Conservation (phyloP, 2,888 invertebrate genomes). For the Andrena bucephala region DNA sequence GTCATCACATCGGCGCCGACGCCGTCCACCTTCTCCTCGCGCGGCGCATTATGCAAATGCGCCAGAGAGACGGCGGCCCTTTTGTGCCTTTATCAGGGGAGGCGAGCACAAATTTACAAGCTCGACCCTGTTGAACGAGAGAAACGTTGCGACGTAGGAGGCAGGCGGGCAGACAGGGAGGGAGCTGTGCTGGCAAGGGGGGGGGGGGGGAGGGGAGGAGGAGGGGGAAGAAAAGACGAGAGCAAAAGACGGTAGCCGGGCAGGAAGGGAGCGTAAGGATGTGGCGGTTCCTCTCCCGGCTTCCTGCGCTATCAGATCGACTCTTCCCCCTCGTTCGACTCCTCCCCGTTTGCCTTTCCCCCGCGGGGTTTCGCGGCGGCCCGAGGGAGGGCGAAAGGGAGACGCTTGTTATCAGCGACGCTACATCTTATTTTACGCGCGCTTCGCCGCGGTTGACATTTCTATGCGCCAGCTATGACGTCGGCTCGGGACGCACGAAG, state of each 20-base stretch:
- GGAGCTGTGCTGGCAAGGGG: background rate
- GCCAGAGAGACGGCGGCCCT: slow-evolving; percentile 72
- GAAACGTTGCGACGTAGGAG: slow-evolving; percentile 19
- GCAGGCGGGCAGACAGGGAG: background rate
- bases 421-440: slow-evolving; percentile 85
- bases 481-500: slow-evolving; percentile 79
- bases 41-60: slow-evolving; percentile 71
- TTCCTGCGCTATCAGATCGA: slow-evolving; percentile 75
- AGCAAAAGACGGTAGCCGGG: slow-evolving; percentile 65
- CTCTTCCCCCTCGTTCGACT: slow-evolving; percentile 55
- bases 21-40: slow-evolving; percentile 36
- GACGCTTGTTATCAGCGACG: slow-evolving; percentile 83
- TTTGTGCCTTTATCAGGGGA: slow-evolving; percentile 78
- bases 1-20: slow-evolving; percentile 64
- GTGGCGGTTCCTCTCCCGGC: slow-evolving; percentile 58
- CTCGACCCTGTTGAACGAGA: slow-evolving; percentile 68
- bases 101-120: slow-evolving; percentile 81
- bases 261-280: slow-evolving; percentile 39
- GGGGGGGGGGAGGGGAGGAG: background rate
- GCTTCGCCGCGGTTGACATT: slow-evolving; percentile 82
- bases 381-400: slow-evolving; percentile 36
- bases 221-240: slow-evolving; percentile 35
- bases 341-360: slow-evolving; percentile 49
- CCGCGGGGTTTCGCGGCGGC: slow-evolving; percentile 34
- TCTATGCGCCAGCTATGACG: slow-evolving; percentile 84